A percentile compares a stretch with the other conserved stretches of the same genome.
Evolutionary conservation across 1,140 invertebrate genomes (phyloP).

Genomic region (Lysiphlebus fabarum): DNA sequence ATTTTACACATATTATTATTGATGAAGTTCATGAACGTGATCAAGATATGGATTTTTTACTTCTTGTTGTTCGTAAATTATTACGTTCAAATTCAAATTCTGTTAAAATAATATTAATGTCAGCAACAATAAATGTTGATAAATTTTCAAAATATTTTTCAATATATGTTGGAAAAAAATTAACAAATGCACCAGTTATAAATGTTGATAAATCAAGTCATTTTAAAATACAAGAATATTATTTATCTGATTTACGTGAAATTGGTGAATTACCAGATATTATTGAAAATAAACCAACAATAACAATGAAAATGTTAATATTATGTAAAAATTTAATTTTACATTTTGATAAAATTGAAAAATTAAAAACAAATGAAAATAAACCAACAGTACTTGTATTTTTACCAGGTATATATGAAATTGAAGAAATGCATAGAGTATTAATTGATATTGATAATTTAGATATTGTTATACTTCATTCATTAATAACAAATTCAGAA

Average conservation of each 20-base stretch:
- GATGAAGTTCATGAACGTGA: conserved; percentile 96
- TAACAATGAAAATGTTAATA: conserved; percentile 16
- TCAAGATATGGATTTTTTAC: conserved; percentile 88
- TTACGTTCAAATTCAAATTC: conserved; percentile 67
- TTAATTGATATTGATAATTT: conserved; percentile 42
- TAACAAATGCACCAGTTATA: conserved; percentile 58
- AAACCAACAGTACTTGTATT: conserved; percentile 78
- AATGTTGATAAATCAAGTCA: conserved; percentile 55
- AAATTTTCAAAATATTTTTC: conserved; percentile 78
- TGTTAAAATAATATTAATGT: conserved; percentile 84
- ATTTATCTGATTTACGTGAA: conserved; percentile 64
- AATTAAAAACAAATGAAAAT: not conserved
- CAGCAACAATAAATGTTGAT: conserved; percentile 77
- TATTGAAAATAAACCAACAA: conserved; percentile 24
- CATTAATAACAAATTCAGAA: conserved; percentile 70
- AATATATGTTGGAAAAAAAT: conserved; percentile 49
- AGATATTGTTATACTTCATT: conserved; percentile 69
- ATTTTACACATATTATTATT: conserved; percentile 86
- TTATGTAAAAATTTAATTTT: not conserved
- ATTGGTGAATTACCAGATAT: conserved; percentile 39
- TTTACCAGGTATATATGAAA: conserved; percentile 82
- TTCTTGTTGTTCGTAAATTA: conserved; percentile 83
- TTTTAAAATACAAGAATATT: conserved; percentile 63
- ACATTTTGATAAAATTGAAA: conserved; percentile 14
- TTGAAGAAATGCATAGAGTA: conserved; percentile 62